Evolutionary conservation across 2,888 invertebrate genomes (phyloP), one percentile per base, ranked within the genome.

Genomic region (Patella depressa): DNA sequence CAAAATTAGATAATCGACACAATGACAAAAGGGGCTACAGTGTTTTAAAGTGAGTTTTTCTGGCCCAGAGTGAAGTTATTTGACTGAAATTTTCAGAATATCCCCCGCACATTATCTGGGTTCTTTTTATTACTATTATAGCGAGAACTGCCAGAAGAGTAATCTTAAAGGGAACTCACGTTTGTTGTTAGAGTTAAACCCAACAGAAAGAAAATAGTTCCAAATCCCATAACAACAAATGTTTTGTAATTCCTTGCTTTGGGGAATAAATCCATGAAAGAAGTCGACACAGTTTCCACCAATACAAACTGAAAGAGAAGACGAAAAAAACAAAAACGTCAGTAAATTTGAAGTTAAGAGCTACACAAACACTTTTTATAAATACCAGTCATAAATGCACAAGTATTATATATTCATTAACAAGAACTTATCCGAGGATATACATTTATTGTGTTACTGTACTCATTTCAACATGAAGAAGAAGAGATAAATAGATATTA

Each of bases 281-380:
- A 87, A 2, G 92, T 92, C 24, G 89, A 87, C 4, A 92, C 89
- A 1, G 91, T 92, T 85, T 92, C 92, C 72, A 92, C 86, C 76
- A 91, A 83, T 11, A 91, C 91, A 84, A 92, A 92, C 92, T 92
- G 82, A 14, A 84, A 84, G 34, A 80, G 73, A 11, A 79, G 65
- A 65, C 17, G 54, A 54, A 53, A 55, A 70, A 17, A 53, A 69
- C 24, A n/a, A n/a, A n/a, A 76, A 17, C 5, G 24, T 74, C 17
- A 59, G 73, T 3, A 53, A 53, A 53, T 45, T n/a, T 17, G 17
- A 14, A 9, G 4, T 12, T 9, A 53, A 55, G 59, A 14, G 45
- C 2, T 15, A 11, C 12, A 29, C 2, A 0, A 59, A 34, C 34
- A 14, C 29, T 9, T 5, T 71, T 54, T 72, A 29, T 19, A 55